Conservation (phyloP, 2,888 invertebrate genomes). For the Pachliopta kotzebuea region DNA sequence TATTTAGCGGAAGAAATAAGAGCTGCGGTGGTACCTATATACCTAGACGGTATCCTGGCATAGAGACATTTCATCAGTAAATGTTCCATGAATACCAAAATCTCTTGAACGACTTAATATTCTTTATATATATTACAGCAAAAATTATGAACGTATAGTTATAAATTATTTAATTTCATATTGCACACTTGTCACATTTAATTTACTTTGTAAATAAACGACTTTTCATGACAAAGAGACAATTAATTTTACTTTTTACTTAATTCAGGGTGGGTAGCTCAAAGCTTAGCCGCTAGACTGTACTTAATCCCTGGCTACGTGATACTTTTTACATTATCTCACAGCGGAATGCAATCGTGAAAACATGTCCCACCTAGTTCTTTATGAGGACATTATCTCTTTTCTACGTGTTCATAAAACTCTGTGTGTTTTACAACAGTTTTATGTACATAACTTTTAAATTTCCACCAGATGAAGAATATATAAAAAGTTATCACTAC, state of each 20-base stretch:
- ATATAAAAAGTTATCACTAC: too few species aligned
- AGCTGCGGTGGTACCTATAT: too few species aligned
- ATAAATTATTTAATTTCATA: neutral
- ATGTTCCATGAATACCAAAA: too few species aligned
- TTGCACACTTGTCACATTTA: neutral
- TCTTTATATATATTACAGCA: too few species aligned
- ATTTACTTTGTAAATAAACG: neutral
- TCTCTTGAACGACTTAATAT: too few species aligned
- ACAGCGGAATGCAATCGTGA: conserved; percentile 12
- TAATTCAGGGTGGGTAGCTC: conserved; percentile 1
- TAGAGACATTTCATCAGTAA: too few species aligned
- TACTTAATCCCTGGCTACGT: conserved; percentile 21
- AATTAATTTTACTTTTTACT: conserved; percentile 4
- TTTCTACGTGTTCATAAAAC: conserved; percentile 3
- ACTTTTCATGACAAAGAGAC: neutral
- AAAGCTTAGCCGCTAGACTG: conserved; percentile 8
- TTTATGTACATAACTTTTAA: neutral
- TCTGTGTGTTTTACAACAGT: neutral
- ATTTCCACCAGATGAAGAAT: too few species aligned
- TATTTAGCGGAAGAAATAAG: too few species aligned
- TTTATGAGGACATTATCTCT: conserved; percentile 13
- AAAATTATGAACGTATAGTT: neutral
- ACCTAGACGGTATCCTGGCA: too few species aligned
- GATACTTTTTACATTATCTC: conserved; percentile 22
- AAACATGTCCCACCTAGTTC: conserved; percentile 14